phyloP scores from a whole-genome alignment of 2,113 vertebrate species.

The Saimiri boliviensis region DNA sequence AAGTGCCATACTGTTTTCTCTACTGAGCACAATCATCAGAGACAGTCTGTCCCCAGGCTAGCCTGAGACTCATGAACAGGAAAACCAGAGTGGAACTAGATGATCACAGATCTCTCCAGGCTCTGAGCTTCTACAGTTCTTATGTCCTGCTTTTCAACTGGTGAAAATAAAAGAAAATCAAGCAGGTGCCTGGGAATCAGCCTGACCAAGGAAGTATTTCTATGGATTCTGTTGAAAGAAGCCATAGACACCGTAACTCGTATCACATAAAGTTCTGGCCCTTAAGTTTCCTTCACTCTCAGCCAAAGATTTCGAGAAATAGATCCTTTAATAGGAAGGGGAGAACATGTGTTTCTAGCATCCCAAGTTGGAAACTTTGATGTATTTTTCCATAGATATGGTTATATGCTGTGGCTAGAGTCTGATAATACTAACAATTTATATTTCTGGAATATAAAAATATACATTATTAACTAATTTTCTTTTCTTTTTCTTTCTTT shows the following conservation, averaged over 20 bases:
- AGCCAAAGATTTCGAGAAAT: neutral
- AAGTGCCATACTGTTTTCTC: neutral
- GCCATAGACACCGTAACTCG: neutral
- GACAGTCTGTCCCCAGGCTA: neutral
- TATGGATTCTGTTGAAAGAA: neutral
- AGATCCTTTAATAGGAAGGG: neutral
- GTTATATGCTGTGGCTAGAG: neutral
- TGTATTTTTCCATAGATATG: neutral
- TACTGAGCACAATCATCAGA: neutral
- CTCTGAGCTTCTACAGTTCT: neutral
- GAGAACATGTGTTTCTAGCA: neutral
- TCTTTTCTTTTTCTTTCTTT: no score
- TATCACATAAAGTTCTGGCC: neutral
- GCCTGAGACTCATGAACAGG: neutral
- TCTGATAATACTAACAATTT: neutral
- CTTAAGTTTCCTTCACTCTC: neutral
- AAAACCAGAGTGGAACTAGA: neutral
- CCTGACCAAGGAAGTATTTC: neutral
- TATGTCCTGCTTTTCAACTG: neutral
- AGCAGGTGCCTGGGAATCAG: neutral
- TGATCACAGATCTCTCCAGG: neutral
- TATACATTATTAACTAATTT: neutral
- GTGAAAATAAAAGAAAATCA: neutral
- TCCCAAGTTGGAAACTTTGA: neutral
- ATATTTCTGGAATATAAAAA: neutral